Base-by-base conservation (phyloP, 2,888 invertebrate genomes). In the Chaitophorus viminalis region DNA sequence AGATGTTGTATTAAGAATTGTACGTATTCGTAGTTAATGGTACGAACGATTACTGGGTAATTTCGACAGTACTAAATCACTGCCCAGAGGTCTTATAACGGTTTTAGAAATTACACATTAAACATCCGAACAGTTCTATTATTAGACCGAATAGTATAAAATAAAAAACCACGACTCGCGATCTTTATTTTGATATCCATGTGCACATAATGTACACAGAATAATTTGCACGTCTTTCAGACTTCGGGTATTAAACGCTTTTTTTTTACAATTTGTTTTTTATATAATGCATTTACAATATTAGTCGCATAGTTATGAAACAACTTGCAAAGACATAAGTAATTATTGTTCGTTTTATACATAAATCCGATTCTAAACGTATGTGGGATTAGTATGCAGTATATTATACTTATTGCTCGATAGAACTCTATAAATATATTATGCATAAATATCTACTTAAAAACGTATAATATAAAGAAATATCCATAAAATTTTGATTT, bases 331-430 rank as follows among this genome's bases (percentile, higher is more conserved):
- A 33, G 33, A 21, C 3, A 33, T 18, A 72, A 72, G 33, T 33
- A 72, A 36, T 65, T 79, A 65, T 79, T 60, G 60, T 79, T 79
- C 60, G 36, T n/a, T 33, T 17, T 21, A 33, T 17, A 36, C n/a
- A 60, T 14, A n/a, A n/a, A 79, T 79, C 78, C 60, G 60, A 79
- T 79, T 79, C n/a, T 65, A 79, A 79, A 8, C n/a, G 77, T 31
- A 21, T 31, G 77, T 77, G 77, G 54, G 54, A 77, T 77, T 36
- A 36, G n/a, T 6, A 60, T 4, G 21, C 21, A 60, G 60, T 60
- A 21, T 21, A 21, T 78, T n/a, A 14, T 17, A 17, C 36, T 31
- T 17, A 31, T 72, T 36, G 60, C n/a, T 79, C 33, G 25, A 65
- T 33, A 60, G 17, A 14, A 79, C 60, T 65, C 17, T 8, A 65